phyloP scores from a whole-genome alignment of 2,888 invertebrate species.

The Azorinus chamasolen region DNA sequence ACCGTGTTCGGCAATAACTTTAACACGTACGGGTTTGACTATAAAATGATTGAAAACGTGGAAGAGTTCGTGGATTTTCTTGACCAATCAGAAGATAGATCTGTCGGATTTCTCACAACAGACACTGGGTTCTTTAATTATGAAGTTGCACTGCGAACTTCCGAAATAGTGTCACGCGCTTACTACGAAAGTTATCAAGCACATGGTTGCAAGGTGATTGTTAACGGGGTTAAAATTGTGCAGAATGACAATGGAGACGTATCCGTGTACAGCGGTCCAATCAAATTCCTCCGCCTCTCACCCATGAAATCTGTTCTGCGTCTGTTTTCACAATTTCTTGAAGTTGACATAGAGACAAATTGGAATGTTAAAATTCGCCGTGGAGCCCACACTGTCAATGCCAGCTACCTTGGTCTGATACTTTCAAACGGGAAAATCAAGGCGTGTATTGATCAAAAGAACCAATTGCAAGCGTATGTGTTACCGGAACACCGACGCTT shows the following conservation, averaged over 20 bases:
- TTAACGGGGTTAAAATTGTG: conserved; percentile 85
- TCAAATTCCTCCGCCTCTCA: conserved; percentile 84
- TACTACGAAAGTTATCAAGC: conserved; percentile 79
- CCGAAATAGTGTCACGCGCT: conserved; percentile 82
- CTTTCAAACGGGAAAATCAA: conserved; percentile 79
- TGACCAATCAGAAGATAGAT: conserved; percentile 84
- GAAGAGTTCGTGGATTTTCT: conserved; percentile 71
- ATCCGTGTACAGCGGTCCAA: conserved; percentile 84
- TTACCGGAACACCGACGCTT: conserved; percentile 68
- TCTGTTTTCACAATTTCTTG: conserved; percentile 84
- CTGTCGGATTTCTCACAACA: conserved; percentile 83
- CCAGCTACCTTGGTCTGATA: conserved; percentile 69
- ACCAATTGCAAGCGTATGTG: conserved; percentile 69
- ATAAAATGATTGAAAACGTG: conserved; percentile 70
- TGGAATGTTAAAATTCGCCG: conserved; percentile 80
- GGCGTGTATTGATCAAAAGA: conserved; percentile 74
- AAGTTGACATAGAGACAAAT: conserved; percentile 85
- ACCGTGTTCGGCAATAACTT: conserved; percentile 79
- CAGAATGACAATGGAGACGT: conserved; percentile 85
- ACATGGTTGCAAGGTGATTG: conserved; percentile 82
- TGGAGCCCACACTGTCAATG: conserved; percentile 77
- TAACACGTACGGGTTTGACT: conserved; percentile 80
- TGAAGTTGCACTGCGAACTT: conserved; percentile 81
- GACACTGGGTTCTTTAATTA: conserved; percentile 82
- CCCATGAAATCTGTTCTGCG: conserved; percentile 81